These are phyloP conservation scores for Sceliomorpha sp. DNA, from an alignment of 2,888 invertebrate species.

Conservation along the genomic window DNA sequence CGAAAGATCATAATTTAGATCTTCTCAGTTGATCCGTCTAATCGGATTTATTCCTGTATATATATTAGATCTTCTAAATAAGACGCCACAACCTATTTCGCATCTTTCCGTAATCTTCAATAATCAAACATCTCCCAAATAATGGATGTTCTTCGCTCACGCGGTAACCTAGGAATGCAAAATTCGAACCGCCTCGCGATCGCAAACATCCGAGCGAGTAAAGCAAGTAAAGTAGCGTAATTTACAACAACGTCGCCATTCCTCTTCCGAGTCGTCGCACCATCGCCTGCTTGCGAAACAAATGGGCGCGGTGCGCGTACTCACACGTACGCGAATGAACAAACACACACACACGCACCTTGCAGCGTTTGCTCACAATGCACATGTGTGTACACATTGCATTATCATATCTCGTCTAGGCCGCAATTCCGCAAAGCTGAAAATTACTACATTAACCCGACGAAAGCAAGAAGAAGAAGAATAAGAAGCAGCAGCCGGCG, in stretches of 20 bases:
- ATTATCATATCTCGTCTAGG: conserved; percentile 66
- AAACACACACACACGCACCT: too few species aligned
- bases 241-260: conserved; percentile 4
- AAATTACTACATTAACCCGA: conserved; percentile 65
- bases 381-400: conserved; percentile 32
- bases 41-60: too few species aligned
- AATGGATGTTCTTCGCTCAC: too few species aligned
- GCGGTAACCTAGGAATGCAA: neutral
- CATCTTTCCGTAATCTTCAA: too few species aligned
- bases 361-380: neutral
- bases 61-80: too few species aligned
- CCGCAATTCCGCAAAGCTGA: conserved; percentile 64
- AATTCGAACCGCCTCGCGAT: neutral
- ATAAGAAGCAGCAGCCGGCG: too few species aligned
- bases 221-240: conserved; percentile 17
- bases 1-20: too few species aligned
- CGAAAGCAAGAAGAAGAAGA: conserved; percentile 45
- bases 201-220: conserved; percentile 18
- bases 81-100: too few species aligned
- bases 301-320: conserved; percentile 9
- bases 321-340: neutral
- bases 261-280: conserved; percentile 17
- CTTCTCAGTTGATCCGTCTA: too few species aligned
- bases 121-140: too few species aligned
- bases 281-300: conserved; percentile 29